phyloP scores from a whole-genome alignment of 2,888 invertebrate species.

The Leucania comma region DNA sequence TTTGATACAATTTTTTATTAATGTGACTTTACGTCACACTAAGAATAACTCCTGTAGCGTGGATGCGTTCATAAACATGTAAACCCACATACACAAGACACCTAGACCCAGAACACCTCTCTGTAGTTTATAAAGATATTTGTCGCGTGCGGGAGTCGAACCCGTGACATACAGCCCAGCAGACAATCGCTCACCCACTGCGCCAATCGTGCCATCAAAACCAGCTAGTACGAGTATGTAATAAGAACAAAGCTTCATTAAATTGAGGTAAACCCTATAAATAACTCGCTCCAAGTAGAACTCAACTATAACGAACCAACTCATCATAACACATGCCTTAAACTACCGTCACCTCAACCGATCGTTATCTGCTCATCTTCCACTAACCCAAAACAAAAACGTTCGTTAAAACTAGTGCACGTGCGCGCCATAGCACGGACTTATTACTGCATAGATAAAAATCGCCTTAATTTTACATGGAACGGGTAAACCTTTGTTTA shows the following conservation, averaged over 20 bases:
- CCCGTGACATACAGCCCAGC: no score
- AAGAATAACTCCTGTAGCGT: no score
- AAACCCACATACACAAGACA: no score
- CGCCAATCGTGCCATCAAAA: neutral
- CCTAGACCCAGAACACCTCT: no score
- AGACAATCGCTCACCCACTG: no score
- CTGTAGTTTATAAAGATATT: no score
- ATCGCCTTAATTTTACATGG: slow-evolving; percentile 88
- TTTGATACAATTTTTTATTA: no score
- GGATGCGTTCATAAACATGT: no score
- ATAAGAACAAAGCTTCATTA: neutral
- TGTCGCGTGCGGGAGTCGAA: no score
- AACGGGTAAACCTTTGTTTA: slow-evolving; percentile 85
- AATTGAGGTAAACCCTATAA: neutral
- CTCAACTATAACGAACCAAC: slow-evolving; percentile 21
- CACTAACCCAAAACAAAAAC: slow-evolving; percentile 63
- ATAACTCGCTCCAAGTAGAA: neutral
- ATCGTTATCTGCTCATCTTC: slow-evolving; percentile 64
- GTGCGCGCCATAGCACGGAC: slow-evolving; percentile 82
- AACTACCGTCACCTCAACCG: slow-evolving; percentile 55
- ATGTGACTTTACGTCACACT: no score
- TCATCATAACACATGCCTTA: slow-evolving; percentile 48
- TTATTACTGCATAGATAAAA: slow-evolving; percentile 86
- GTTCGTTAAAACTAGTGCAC: slow-evolving; percentile 87
- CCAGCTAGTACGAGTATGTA: no score